Evolutionary conservation across 1,140 invertebrate genomes (phyloP).

Genomic region (Harpegnathos saltator): DNA sequence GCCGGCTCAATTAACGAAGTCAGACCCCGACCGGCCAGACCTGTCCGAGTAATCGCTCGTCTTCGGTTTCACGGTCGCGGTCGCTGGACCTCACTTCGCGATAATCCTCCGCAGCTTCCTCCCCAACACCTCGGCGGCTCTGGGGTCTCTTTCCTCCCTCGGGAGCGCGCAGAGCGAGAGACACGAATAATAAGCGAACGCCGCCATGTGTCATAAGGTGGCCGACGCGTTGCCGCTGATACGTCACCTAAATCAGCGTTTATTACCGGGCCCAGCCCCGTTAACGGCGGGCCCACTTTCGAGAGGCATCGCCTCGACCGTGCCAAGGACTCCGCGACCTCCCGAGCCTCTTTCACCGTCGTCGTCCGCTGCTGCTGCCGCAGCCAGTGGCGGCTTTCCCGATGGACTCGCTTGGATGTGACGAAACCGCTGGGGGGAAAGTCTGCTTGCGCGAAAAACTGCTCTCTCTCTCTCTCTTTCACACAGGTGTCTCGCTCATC

Average conservation of each 20-base stretch:
- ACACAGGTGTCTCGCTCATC: background rate
- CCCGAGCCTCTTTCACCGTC: background rate
- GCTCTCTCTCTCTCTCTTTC: too few species aligned
- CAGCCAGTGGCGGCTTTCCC: background rate
- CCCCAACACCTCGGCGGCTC: background rate
- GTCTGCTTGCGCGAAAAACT: background rate
- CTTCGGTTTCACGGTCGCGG: conserved; percentile 60
- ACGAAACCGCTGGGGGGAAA: background rate
- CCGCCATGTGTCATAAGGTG: conserved; percentile 64
- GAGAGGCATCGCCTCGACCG: conserved; percentile 21
- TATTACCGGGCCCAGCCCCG: conserved; percentile 58
- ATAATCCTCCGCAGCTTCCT: conserved; percentile 36
- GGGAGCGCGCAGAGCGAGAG: background rate
- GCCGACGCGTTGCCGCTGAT: conserved; percentile 61
- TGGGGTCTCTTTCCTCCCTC: conserved; percentile 7
- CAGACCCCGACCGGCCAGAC: conserved; percentile 32
- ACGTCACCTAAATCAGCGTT: conserved; percentile 73
- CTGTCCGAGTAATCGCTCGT: conserved; percentile 60
- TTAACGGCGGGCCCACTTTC: conserved; percentile 56
- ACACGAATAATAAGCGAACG: conserved; percentile 53
- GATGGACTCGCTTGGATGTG: background rate
- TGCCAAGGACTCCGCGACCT: conserved; percentile 19
- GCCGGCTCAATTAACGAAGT: conserved; percentile 54
- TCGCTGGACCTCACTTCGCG: conserved; percentile 31
- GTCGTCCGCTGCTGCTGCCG: background rate